Evolutionary conservation across 2,888 invertebrate species (phyloP).

Genomic region (Drosophila monieri): DNA sequence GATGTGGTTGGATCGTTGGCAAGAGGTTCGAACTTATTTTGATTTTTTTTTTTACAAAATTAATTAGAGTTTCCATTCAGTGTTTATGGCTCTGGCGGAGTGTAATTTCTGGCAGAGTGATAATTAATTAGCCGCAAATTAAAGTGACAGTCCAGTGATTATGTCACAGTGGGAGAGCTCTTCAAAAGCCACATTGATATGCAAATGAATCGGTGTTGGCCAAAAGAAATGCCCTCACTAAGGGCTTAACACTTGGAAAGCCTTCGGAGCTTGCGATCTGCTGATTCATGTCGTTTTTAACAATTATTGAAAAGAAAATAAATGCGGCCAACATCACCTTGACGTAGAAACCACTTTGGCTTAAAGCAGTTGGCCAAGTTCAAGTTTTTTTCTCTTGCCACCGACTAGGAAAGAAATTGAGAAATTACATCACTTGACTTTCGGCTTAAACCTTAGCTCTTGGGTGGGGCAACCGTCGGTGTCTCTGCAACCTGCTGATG

Average conservation of each 20-base stretch:
- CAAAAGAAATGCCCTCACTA: slow-evolving; percentile 16
- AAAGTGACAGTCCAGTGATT: slow-evolving; percentile 60
- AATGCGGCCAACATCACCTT: slow-evolving; percentile 3
- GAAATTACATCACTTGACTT: slow-evolving; percentile 61
- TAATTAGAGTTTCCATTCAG: slow-evolving; percentile 36
- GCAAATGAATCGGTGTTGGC: slow-evolving; percentile 46
- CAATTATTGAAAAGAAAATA: background rate
- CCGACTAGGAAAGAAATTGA: slow-evolving; percentile 55
- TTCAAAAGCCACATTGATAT: slow-evolving; percentile 56
- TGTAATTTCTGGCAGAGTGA: slow-evolving; percentile 16
- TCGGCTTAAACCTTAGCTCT: slow-evolving; percentile 66
- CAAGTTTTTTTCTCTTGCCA: slow-evolving; percentile 34
- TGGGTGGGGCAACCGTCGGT: slow-evolving; percentile 27
- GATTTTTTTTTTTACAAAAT: slow-evolving; percentile 22
- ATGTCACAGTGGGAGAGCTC: slow-evolving; percentile 55
- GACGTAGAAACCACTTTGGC: slow-evolving; percentile 5
- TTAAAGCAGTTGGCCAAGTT: slow-evolving; percentile 57
- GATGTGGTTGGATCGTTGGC: slow-evolving; percentile 28
- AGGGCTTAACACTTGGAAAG: no score
- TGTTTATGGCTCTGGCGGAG: slow-evolving; percentile 14
- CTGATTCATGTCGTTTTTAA: slow-evolving; percentile 10
- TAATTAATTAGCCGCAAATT: slow-evolving; percentile 70
- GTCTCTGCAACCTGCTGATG: slow-evolving; percentile 32
- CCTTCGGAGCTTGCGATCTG: background rate
- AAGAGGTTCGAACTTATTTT: slow-evolving; percentile 7